Percentiles rank a stretch among this genome's conserved stretches.
These are phyloP conservation scores for Alligator sinensis DNA, from an alignment of 2,113 vertebrate species.

Conservation along the genomic window DNA sequence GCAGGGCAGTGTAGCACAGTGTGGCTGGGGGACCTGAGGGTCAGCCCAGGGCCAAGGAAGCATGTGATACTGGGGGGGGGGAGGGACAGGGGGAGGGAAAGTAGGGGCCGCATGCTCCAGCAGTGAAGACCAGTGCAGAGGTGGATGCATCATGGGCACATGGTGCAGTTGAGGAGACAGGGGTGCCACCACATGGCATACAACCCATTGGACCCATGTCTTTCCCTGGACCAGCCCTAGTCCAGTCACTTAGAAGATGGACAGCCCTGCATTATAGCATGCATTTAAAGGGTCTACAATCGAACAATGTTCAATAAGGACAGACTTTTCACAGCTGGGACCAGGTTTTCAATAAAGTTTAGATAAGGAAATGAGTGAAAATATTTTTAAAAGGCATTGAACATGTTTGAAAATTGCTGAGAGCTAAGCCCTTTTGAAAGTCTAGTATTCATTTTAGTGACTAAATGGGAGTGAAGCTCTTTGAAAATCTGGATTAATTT, in stretches of 20 bases:
- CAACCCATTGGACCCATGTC: too few species aligned
- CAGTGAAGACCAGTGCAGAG: too few species aligned
- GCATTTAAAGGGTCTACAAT: not conserved
- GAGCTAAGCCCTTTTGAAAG: conserved; percentile 5
- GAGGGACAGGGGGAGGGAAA: too few species aligned
- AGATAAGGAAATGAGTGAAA: not conserved
- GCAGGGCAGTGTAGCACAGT: too few species aligned
- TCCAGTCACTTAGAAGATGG: not conserved
- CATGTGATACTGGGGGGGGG: too few species aligned
- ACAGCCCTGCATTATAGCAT: not conserved
- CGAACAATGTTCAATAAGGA: not conserved
- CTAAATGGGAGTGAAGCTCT: not conserved
- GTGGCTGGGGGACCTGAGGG: too few species aligned
- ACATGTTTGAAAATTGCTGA: conserved; percentile 1
- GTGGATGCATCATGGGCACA: too few species aligned
- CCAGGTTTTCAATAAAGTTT: not conserved
- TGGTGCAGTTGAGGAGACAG: too few species aligned
- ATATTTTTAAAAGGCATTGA: not conserved
- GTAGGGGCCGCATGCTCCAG: too few species aligned
- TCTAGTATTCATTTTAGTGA: conserved; percentile 31
- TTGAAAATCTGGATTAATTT: conserved; percentile 6
- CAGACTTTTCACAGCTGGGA: not conserved
- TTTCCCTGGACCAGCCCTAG: too few species aligned
- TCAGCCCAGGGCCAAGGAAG: too few species aligned
- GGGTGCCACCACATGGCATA: too few species aligned